These are phyloP conservation scores for Psilanteris sp. DNA, from an alignment of 1,140 invertebrate genomes.

Conservation along the genomic window DNA sequence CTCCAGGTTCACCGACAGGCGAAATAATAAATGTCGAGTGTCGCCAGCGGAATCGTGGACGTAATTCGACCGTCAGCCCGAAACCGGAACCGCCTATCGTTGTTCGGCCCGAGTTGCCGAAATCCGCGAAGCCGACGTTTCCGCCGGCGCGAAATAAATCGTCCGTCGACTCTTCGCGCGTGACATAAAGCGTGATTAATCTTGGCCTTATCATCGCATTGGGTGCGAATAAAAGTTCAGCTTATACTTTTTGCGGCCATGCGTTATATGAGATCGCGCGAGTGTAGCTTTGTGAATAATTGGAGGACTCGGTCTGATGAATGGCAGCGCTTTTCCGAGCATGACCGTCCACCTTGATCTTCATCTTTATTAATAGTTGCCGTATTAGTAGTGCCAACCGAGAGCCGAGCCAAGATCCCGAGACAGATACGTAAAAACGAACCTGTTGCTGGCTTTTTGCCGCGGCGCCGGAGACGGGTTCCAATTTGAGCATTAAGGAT, in stretches of 20 bases:
- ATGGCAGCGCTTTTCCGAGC: conserved; percentile 62
- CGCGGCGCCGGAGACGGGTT: conserved; percentile 38
- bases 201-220: conserved; percentile 45
- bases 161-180: background rate
- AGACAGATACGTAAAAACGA: conserved; percentile 62
- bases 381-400: conserved; percentile 58
- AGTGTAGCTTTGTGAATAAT: conserved; percentile 57
- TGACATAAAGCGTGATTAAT: conserved; percentile 47
- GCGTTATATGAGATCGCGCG: conserved; percentile 51
- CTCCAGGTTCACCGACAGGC: too few species aligned
- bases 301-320: conserved; percentile 60
- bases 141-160: conserved; percentile 21
- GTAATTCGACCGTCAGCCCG: too few species aligned
- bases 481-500: conserved; percentile 60
- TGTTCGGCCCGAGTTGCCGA: too few species aligned
- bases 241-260: conserved; percentile 28
- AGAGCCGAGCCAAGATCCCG: conserved; percentile 44
- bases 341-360: conserved; percentile 60
- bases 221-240: conserved; percentile 50
- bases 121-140: too few species aligned
- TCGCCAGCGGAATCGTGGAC: too few species aligned
- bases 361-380: conserved; percentile 64
- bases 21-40: too few species aligned
- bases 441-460: conserved; percentile 53
- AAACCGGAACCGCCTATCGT: too few species aligned